A percentile compares a stretch with the other conserved stretches of the same genome.
Conservation (phyloP, 2,797 vertebrate genomes). For the Pseudocheirus occidentalis region DNA sequence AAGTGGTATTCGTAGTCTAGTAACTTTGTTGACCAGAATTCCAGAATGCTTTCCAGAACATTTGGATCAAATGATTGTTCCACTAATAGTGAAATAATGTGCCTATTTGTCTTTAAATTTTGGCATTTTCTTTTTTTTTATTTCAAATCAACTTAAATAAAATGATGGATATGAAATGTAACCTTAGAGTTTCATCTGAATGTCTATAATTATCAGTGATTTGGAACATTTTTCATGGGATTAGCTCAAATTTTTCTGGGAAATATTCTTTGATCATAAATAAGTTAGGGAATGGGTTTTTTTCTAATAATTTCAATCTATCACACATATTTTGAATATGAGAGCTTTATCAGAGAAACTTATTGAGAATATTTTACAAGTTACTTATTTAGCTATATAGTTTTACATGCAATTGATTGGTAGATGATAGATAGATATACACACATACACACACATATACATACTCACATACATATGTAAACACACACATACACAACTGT, state of each 20-base stretch:
- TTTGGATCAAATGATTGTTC: not conserved
- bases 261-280: not conserved
- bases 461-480: too few species aligned
- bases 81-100: not conserved
- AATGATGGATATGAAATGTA: not conserved
- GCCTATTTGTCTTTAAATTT: not conserved
- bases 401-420: too few species aligned
- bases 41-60: not conserved
- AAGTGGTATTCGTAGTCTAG: not conserved
- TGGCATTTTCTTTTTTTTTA: not conserved
- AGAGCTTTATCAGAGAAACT: not conserved
- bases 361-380: too few species aligned
- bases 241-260: not conserved
- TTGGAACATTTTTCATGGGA: not conserved
- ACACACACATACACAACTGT: too few species aligned
- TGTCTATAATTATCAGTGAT: not conserved
- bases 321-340: not conserved
- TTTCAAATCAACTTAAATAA: not conserved
- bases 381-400: too few species aligned
- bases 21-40: not conserved
- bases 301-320: not conserved
- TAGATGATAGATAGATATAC: too few species aligned
- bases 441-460: too few species aligned
- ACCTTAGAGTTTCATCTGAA: not conserved
- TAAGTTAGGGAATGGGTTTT: not conserved